These are phyloP conservation scores for Heterocephalus glaber DNA, from an alignment of 2,113 vertebrate species.

Conservation along the genomic window DNA sequence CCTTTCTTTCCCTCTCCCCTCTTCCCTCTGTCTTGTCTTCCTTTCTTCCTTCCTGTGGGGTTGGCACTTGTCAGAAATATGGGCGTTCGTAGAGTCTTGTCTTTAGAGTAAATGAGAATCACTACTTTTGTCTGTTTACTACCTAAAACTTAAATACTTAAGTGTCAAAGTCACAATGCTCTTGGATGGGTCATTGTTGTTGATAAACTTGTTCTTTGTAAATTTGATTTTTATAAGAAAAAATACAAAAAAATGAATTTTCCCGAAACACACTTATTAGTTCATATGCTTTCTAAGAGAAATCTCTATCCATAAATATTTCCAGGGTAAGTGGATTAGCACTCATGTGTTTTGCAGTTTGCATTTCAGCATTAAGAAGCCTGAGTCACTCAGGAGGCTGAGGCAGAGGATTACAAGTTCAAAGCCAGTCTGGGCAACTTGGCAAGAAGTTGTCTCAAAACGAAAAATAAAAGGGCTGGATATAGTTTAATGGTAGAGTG, in stretches of 20 bases:
- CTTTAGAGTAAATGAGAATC: neutral
- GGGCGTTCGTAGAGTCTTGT: neutral
- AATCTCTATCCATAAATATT: neutral
- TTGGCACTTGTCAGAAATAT: neutral
- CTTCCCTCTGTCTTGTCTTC: neutral
- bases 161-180: neutral
- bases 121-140: neutral
- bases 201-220: neutral
- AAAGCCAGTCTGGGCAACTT: too few relatives aligned
- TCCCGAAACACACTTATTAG: neutral
- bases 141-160: neutral
- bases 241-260: neutral
- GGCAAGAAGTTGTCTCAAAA: neutral
- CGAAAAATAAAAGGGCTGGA: neutral
- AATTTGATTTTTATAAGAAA: neutral
- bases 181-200: neutral
- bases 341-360: neutral
- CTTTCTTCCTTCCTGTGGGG: neutral
- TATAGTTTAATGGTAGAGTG: too few relatives aligned
- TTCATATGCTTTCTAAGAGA: constrained; percentile 14
- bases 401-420: too few relatives aligned
- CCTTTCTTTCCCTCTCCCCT: neutral
- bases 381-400: neutral
- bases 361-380: neutral
- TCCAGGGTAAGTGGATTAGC: neutral